Evolutionary conservation across 23 tunicate genomes (phyloP).

Genomic region (Trididemnum clinides): DNA sequence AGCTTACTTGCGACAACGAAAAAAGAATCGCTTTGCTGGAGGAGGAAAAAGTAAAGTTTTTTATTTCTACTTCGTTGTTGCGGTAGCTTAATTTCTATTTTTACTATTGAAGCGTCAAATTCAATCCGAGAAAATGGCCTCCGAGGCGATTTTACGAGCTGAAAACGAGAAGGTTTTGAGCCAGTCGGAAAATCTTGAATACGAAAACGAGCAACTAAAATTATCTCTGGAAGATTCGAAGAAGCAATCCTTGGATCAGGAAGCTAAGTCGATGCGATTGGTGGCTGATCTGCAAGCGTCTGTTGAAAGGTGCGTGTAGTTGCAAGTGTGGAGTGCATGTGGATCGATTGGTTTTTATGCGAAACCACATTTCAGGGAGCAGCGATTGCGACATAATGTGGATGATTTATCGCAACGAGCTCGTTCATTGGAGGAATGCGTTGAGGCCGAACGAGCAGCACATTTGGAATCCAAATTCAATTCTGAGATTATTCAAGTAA

Average conservation of each 20-base stretch:
- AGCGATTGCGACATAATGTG: slow-evolving; percentile 54
- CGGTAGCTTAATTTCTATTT: too few species aligned
- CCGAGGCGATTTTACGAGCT: slow-evolving; percentile 74
- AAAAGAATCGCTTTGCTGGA: slow-evolving; percentile 73
- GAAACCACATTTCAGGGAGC: slow-evolving; percentile 59
- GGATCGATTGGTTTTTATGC: background rate
- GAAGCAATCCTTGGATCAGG: slow-evolving; percentile 39
- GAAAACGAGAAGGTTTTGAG: slow-evolving; percentile 53
- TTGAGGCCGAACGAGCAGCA: slow-evolving; percentile 94
- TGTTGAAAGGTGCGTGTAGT: slow-evolving; percentile 49
- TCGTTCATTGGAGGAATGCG: slow-evolving; percentile 75
- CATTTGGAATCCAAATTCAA: slow-evolving; percentile 91
- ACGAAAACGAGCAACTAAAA: slow-evolving; percentile 33
- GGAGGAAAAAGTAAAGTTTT: slow-evolving; percentile 74
- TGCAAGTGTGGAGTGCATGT: background rate
- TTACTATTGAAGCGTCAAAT: slow-evolving; percentile 81
- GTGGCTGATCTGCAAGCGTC: slow-evolving; percentile 60
- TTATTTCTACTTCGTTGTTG: too few species aligned
- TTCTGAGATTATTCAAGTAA: slow-evolving; percentile 84
- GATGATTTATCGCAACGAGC: slow-evolving; percentile 59
- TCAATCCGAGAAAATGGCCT: slow-evolving; percentile 63
- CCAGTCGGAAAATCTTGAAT: background rate
- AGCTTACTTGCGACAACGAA: slow-evolving; percentile 77
- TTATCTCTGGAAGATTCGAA: slow-evolving; percentile 45
- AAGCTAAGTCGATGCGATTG: slow-evolving; percentile 47